Evolutionary conservation across 1,140 invertebrate genomes (phyloP), one percentile per base, ranked within the genome.

Genomic region (Caenorhabditis inopinata): DNA sequence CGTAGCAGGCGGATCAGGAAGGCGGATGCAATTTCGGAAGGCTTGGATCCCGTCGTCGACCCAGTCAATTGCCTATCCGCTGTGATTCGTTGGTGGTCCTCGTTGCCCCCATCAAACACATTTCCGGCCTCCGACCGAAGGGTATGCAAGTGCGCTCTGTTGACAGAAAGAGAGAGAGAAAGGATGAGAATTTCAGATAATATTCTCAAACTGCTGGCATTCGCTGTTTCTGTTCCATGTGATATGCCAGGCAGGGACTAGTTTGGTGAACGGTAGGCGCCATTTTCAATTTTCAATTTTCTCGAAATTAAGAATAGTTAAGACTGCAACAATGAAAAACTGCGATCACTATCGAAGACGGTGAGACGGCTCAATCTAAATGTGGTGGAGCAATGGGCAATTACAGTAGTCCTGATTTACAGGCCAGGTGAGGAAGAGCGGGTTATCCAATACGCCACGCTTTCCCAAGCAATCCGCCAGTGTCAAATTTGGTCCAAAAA

Each of bases 121-220:
- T 78, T 78, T 21, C 76, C 78, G 18, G 45, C 78, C 5, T 79
- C 53, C 11, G 27, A 58, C 49, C 18, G 42, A 18, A 46, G 53
- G 16, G 35, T 68, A n/a, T n/a, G n/a, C n/a, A 35, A 47, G n/a
- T 27, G 21, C 18, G 4, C 16, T 25, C 42, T 73, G 29, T 18
- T 47, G 29, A n/a, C n/a, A n/a, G n/a, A n/a, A n/a, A n/a, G n/a
- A n/a, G n/a, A n/a, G n/a, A n/a, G n/a, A n/a, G n/a, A n/a, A n/a
- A n/a, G n/a, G n/a, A n/a, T n/a, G n/a, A n/a, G 9, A 14, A 2
- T 47, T 74, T 23, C 78, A 79, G 78, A 79, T 74, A 25, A 35
- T 80, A 1, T 80, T 74, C 49, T 29, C 25, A 0, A 74, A 80
- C 62, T 74, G 46, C 21, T 80, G 79, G 79, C 73, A 74, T 21